Conservation (phyloP, 2,113 vertebrate genomes). For the Smithornis capensis region DNA sequence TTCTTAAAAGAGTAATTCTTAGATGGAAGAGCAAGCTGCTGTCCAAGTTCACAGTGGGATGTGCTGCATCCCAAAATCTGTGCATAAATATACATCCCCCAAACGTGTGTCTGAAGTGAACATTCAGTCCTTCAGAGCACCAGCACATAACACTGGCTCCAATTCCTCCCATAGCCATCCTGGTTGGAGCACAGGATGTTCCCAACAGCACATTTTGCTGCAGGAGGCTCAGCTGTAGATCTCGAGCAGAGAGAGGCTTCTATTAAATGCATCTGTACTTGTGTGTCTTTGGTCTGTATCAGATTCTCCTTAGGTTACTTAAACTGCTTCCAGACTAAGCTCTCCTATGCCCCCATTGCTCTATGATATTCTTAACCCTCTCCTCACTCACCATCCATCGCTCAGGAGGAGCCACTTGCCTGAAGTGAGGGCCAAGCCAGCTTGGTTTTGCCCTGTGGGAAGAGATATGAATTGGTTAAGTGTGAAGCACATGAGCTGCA, state of each 20-base stretch:
- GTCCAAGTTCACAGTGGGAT: constrained; percentile 32
- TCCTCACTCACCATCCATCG: not conserved
- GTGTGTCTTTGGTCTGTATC: constrained; percentile 54
- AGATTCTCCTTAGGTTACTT: constrained; percentile 62
- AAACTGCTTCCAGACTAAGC: constrained; percentile 54
- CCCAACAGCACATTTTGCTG: constrained; percentile 60
- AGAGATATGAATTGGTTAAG: constrained; percentile 5
- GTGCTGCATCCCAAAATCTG: constrained; percentile 24
- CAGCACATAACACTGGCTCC: constrained; percentile 59
- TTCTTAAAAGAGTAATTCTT: constrained; percentile 16
- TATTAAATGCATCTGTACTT: constrained; percentile 63
- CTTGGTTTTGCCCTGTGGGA: not conserved
- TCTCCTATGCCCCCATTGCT: not conserved
- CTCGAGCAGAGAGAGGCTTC: constrained; percentile 32
- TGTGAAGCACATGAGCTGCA: not conserved
- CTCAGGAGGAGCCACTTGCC: not conserved
- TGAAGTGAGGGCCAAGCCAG: not conserved
- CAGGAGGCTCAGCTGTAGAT: constrained; percentile 58
- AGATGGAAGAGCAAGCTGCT: not conserved
- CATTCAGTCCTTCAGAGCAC: constrained; percentile 58
- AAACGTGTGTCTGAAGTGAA: constrained; percentile 65
- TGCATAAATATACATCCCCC: constrained; percentile 43
- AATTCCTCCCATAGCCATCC: constrained; percentile 32
- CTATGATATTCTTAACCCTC: constrained; percentile 18
- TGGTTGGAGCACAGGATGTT: constrained; percentile 65